These are phyloP conservation scores for Hylomyscus alleni DNA, from an alignment of 2,797 vertebrate genomes.

Conservation along the genomic window DNA sequence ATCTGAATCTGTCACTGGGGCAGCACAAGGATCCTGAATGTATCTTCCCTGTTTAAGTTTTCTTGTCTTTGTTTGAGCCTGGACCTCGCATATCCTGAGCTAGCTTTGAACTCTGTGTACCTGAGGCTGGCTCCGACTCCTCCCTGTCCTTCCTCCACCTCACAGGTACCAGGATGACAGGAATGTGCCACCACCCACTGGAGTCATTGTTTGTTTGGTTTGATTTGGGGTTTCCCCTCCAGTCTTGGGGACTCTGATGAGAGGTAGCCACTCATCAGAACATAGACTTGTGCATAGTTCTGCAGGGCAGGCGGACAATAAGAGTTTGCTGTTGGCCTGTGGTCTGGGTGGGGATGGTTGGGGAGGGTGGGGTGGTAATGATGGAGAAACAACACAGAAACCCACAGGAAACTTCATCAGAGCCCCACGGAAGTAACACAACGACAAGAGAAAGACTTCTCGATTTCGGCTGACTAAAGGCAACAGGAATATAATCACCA, in stretches of 20 bases:
- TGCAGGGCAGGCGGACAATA: not conserved
- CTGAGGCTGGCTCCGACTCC: not conserved
- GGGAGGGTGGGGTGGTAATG: fast-evolving
- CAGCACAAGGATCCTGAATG: no score
- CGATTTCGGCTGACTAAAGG: constrained; percentile 66
- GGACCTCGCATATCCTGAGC: not conserved
- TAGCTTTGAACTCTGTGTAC: not conserved
- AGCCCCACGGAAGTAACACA: constrained; percentile 34
- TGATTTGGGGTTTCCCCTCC: not conserved
- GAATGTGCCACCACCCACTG: not conserved
- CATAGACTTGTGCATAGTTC: not conserved
- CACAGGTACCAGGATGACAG: not conserved
- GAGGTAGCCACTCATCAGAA: not conserved
- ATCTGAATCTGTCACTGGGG: not conserved
- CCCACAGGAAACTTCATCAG: constrained; percentile 70
- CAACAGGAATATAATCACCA: constrained; percentile 73
- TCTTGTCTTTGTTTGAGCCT: not conserved
- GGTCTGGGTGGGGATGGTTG: not conserved
- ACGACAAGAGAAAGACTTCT: constrained; percentile 1
- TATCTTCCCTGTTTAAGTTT: not conserved
- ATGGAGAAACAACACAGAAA: constrained; percentile 39
- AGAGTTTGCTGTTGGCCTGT: not conserved
- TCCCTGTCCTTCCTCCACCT: not conserved
- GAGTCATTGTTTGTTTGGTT: not conserved
- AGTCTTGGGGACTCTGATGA: not conserved